These are phyloP conservation scores for Drosophila ananassae DNA, from an alignment of 1,140 invertebrate genomes.

Conservation along the genomic window DNA sequence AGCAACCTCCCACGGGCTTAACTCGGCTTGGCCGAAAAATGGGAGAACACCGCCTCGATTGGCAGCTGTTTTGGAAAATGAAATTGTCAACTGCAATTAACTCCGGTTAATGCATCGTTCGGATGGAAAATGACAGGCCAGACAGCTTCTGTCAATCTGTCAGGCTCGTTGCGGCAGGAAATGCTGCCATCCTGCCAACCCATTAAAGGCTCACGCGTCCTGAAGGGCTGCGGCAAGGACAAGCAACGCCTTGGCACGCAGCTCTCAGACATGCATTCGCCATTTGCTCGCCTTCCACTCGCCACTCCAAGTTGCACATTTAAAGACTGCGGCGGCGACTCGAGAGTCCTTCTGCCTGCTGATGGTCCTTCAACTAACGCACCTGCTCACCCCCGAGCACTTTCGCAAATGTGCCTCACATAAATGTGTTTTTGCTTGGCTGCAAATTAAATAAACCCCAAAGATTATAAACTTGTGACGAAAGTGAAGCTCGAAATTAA, in stretches of 20 bases:
- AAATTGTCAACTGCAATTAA: conserved; percentile 74
- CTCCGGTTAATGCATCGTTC: conserved; percentile 59
- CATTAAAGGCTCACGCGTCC: conserved; percentile 16
- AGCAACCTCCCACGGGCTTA: not conserved
- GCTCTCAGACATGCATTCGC: conserved; percentile 60
- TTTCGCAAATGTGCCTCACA: conserved; percentile 21
- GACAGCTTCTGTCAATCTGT: conserved; percentile 11
- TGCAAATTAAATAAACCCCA: conserved; percentile 53
- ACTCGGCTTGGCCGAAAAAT: not conserved
- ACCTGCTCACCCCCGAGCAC: conserved; percentile 22
- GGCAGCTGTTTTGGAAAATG: conserved; percentile 31
- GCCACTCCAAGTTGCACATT: conserved; percentile 59
- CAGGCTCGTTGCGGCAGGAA: not conserved
- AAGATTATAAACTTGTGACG: conserved; percentile 42
- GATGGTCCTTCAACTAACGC: conserved; percentile 58
- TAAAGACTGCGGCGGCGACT: conserved; percentile 62
- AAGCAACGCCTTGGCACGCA: conserved; percentile 13
- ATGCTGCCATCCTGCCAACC: conserved; percentile 27
- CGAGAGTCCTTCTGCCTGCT: conserved; percentile 48
- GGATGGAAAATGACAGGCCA: conserved; percentile 41
- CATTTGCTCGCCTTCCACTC: conserved; percentile 13
- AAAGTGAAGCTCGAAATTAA: conserved; percentile 19
- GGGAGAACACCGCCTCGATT: conserved; percentile 4
- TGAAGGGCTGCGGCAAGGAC: conserved; percentile 49
- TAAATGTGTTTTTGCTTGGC: conserved; percentile 33